Evolutionary conservation across 2,113 vertebrate genomes (phyloP).

Genomic region (Fregetta grallaria): DNA sequence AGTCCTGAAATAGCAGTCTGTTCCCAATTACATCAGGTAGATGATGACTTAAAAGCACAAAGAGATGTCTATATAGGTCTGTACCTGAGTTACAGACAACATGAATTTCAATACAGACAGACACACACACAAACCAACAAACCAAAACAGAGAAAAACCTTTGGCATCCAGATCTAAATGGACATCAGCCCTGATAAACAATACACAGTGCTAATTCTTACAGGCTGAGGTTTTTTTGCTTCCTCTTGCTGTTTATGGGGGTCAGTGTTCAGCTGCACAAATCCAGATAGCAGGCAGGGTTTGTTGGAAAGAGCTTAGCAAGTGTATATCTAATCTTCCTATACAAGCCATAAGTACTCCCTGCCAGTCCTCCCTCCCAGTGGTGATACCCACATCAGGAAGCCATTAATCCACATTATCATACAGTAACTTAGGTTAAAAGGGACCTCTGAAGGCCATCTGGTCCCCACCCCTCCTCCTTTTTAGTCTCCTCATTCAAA

Average conservation of each 20-base stretch:
- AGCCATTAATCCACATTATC: background rate
- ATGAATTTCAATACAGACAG: background rate
- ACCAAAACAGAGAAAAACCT: background rate
- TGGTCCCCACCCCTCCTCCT: background rate
- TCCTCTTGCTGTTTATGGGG: background rate
- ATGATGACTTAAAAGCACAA: background rate
- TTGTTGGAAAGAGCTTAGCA: background rate
- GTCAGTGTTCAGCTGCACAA: background rate
- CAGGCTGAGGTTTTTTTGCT: background rate
- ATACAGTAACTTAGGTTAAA: background rate
- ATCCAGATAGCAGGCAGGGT: background rate
- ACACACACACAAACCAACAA: background rate
- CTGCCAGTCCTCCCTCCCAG: background rate
- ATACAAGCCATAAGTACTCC: accelerated
- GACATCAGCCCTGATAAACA: background rate
- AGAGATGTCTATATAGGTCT: background rate
- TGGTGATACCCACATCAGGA: background rate
- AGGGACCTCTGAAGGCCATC: background rate
- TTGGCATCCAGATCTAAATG: background rate
- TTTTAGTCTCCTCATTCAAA: background rate
- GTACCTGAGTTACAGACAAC: background rate
- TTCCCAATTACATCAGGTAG: background rate
- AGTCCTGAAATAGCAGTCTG: background rate
- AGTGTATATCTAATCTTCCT: background rate
- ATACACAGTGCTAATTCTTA: background rate